Evolutionary conservation across 2,797 vertebrate species (phyloP).

Genomic region (Okamejei kenojei): DNA sequence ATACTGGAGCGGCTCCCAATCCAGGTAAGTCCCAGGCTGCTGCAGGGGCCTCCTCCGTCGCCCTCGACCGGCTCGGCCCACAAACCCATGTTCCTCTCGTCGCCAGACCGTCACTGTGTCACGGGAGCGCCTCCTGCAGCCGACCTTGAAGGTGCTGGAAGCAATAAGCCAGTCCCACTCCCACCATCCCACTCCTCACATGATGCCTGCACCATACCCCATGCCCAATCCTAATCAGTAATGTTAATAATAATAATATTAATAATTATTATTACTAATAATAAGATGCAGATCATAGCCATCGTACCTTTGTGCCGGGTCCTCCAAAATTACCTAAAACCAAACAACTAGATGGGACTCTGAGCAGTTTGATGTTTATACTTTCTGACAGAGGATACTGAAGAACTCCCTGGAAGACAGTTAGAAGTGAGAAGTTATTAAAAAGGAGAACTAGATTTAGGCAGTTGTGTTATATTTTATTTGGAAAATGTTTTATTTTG

Average conservation of each 20-base stretch:
- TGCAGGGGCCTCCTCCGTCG: too few species aligned
- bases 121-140: too few species aligned
- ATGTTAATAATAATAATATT: too few species aligned
- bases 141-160: too few species aligned
- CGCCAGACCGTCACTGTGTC: too few species aligned
- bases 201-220: not conserved
- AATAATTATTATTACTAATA: not conserved
- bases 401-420: not conserved
- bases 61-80: too few species aligned
- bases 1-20: too few species aligned
- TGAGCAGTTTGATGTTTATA: not conserved
- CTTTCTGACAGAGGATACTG: not conserved
- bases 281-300: not conserved
- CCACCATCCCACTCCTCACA: too few species aligned
- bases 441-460: not conserved
- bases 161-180: too few species aligned
- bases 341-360: not conserved
- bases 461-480: not conserved
- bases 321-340: not conserved
- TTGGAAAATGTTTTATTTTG: not conserved
- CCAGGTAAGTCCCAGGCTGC: too few species aligned
- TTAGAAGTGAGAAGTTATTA: not conserved
- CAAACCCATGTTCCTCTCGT: too few species aligned
- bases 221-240: not conserved
- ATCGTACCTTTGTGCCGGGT: not conserved